These are phyloP conservation scores for Acromyrmex charruanus DNA, from an alignment of 1,140 invertebrate species.

Conservation along the genomic window DNA sequence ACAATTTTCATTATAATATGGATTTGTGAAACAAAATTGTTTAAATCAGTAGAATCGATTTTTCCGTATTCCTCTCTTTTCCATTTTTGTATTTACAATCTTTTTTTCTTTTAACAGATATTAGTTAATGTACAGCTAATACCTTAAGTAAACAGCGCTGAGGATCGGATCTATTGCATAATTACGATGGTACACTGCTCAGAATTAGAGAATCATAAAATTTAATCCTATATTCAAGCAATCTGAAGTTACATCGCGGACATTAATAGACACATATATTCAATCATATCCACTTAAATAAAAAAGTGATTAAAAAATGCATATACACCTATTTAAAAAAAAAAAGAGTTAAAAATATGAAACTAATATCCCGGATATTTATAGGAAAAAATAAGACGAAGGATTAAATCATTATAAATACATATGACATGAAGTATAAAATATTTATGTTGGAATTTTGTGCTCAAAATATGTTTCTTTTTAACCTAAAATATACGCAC, in stretches of 20 bases:
- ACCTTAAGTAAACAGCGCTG: constrained; percentile 25
- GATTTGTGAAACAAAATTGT: not conserved
- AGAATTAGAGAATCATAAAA: constrained; percentile 16
- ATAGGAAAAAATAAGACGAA: not conserved
- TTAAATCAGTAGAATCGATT: constrained; percentile 21
- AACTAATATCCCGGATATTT: not conserved
- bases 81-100: constrained; percentile 36
- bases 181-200: constrained; percentile 33
- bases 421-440: not conserved
- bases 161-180: not conserved
- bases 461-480: not conserved
- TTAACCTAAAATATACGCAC: not conserved
- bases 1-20: not conserved
- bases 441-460: not conserved
- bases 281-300: not conserved
- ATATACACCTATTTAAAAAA: not conserved
- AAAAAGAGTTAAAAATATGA: not conserved
- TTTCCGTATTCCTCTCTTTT: constrained; percentile 10
- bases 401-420: not conserved
- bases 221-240: not conserved
- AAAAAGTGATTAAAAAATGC: not conserved
- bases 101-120: not conserved
- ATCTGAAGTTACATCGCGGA: not conserved
- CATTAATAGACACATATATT: not conserved
- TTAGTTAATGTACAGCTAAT: constrained; percentile 16